phyloP scores from a whole-genome alignment of 2,797 vertebrate genomes.

The Acanthurus lineatus region DNA sequence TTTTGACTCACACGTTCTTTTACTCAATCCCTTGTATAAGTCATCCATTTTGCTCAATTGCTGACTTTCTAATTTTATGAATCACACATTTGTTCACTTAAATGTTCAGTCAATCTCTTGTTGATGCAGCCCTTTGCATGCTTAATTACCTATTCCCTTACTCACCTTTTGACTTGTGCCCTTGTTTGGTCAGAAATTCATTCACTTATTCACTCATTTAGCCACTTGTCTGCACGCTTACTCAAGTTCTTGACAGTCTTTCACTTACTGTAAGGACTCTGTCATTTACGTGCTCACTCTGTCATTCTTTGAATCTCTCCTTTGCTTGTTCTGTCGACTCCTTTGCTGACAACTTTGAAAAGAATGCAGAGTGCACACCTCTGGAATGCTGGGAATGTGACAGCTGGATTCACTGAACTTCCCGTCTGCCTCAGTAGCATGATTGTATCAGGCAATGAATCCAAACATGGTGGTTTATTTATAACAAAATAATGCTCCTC shows the following conservation, averaged over 20 bases:
- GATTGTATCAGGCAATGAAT: slow-evolving; percentile 11
- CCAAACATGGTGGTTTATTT: not conserved
- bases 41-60: not conserved
- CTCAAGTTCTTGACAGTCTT: not conserved
- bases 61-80: not conserved
- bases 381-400: slow-evolving; percentile 72
- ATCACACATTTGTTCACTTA: not conserved
- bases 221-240: fast-evolving
- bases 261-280: not conserved
- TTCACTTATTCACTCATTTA: not conserved
- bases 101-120: not conserved
- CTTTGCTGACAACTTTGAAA: slow-evolving; percentile 48
- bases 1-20: slow-evolving; percentile 2
- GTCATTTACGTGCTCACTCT: not conserved
- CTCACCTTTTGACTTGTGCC: not conserved
- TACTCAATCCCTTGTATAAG: not conserved
- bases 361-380: slow-evolving; percentile 48
- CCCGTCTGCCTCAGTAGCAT: slow-evolving; percentile 13
- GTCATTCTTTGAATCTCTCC: slow-evolving; percentile 7
- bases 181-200: not conserved
- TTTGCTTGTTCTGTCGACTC: slow-evolving; percentile 39
- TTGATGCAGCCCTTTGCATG: not conserved
- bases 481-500: not conserved
- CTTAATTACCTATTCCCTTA: not conserved
- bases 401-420: slow-evolving; percentile 50